Percentiles rank a stretch among this genome's conserved stretches.
phyloP scores from a whole-genome alignment of 2,888 invertebrate species.

The Dicycla oo region DNA sequence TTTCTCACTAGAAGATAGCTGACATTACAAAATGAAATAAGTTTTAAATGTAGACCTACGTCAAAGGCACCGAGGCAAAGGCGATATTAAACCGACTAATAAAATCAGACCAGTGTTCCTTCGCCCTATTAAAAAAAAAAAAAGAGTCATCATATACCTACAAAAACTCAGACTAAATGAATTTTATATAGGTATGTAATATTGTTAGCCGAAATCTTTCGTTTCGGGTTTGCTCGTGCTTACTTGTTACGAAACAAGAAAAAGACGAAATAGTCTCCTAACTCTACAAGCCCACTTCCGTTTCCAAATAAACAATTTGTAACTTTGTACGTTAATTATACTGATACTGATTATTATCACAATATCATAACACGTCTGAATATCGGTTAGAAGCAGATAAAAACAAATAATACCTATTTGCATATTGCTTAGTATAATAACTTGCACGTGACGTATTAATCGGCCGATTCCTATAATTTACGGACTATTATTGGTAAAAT shows the following conservation, averaged over 20 bases:
- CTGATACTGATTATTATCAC: too few relatives aligned
- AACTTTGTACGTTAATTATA: too few relatives aligned
- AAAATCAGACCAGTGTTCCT: slow-evolving; percentile 16
- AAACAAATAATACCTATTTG: too few relatives aligned
- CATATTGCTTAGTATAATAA: too few relatives aligned
- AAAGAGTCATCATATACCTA: not conserved
- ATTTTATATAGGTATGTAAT: not conserved
- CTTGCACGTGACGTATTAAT: too few relatives aligned
- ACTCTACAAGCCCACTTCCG: slow-evolving; percentile 32
- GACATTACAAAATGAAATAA: slow-evolving; percentile 29
- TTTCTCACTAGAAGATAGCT: not conserved
- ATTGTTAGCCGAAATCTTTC: not conserved
- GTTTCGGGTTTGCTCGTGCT: too few relatives aligned
- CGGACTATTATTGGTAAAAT: too few relatives aligned
- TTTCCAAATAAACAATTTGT: slow-evolving; percentile 38
- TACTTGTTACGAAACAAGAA: slow-evolving; percentile 23
- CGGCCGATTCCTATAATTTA: too few relatives aligned
- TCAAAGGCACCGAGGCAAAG: slow-evolving; percentile 1
- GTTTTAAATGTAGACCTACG: slow-evolving; percentile 7
- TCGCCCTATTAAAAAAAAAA: not conserved
- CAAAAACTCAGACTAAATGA: slow-evolving; percentile 1
- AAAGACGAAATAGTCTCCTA: slow-evolving; percentile 7
- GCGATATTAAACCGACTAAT: slow-evolving; percentile 6
- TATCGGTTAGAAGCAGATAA: too few relatives aligned
- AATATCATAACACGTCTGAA: too few relatives aligned